phyloP scores from a whole-genome alignment of 2,888 invertebrate genomes.

The Drosophila tanythrix region DNA sequence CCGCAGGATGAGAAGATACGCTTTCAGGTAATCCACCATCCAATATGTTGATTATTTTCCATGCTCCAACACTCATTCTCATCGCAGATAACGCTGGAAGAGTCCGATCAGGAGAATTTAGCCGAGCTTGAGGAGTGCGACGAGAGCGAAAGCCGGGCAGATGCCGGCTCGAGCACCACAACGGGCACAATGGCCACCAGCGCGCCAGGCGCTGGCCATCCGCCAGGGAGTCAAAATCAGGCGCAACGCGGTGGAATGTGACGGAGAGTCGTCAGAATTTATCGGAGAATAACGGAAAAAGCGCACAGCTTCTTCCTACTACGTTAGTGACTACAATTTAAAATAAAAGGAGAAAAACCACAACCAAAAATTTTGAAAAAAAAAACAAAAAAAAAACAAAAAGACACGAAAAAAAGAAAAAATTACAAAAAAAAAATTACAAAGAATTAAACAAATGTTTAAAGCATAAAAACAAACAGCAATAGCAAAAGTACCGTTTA shows the following conservation, averaged over 20 bases:
- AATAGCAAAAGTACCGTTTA: slow-evolving; percentile 73
- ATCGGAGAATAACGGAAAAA: slow-evolving; percentile 95
- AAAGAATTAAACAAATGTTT: slow-evolving; percentile 64
- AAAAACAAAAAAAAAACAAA: slow-evolving; percentile 44
- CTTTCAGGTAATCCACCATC: slow-evolving; percentile 86
- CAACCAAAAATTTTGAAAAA: slow-evolving; percentile 41
- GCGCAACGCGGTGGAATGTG: slow-evolving; percentile 91
- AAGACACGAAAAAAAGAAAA: slow-evolving; percentile 46
- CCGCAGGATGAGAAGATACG: slow-evolving; percentile 89
- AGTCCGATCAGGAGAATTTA: slow-evolving; percentile 86
- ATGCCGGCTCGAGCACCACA: slow-evolving; percentile 66
- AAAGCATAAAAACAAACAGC: slow-evolving; percentile 68
- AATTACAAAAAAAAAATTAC: slow-evolving; percentile 39
- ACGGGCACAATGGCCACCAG: slow-evolving; percentile 57
- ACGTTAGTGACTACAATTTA: slow-evolving; percentile 87
- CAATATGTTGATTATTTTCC: background rate
- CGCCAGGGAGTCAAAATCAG: slow-evolving; percentile 86
- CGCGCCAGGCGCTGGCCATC: slow-evolving; percentile 65
- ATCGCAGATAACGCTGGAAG: slow-evolving; percentile 92
- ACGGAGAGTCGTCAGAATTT: slow-evolving; percentile 96
- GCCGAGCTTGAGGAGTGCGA: slow-evolving; percentile 89
- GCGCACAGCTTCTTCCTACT: slow-evolving; percentile 95
- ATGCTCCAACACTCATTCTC: background rate
- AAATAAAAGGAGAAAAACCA: slow-evolving; percentile 45
- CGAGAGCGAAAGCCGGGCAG: slow-evolving; percentile 83